These are phyloP conservation scores for Leptopilina clavipes DNA, from an alignment of 1,140 invertebrate genomes.

Conservation along the genomic window DNA sequence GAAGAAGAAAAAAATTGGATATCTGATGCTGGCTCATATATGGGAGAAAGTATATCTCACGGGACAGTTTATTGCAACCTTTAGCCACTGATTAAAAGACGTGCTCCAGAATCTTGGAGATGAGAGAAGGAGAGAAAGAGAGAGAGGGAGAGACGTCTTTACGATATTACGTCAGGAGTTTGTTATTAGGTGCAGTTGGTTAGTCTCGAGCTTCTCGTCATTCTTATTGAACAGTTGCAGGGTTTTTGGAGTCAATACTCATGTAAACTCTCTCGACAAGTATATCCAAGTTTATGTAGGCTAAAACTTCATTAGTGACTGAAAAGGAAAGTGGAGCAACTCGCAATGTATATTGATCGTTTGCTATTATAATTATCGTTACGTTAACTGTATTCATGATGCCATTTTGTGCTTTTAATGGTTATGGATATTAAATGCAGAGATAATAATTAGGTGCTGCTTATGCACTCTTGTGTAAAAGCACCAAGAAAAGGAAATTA, in stretches of 20 bases:
- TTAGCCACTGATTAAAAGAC: conserved; percentile 28
- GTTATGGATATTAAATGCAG: conserved; percentile 22
- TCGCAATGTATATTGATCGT: background rate
- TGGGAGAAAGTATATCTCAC: conserved; percentile 23
- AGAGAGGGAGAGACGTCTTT: no score
- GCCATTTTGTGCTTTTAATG: conserved; percentile 13
- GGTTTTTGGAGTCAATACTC: no score
- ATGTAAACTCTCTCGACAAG: conserved; percentile 11
- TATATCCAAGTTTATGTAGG: conserved; percentile 14
- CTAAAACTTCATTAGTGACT: background rate
- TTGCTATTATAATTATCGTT: conserved; percentile 18
- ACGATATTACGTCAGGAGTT: conserved; percentile 20
- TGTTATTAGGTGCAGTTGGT: background rate
- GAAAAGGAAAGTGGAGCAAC: conserved; percentile 21
- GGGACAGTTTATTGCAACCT: conserved; percentile 22
- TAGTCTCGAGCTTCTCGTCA: background rate
- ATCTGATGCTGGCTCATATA: no score
- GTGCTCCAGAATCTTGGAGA: background rate
- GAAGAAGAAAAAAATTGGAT: no score
- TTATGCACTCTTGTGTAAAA: conserved; percentile 17
- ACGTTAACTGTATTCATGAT: background rate
- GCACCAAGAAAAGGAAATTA: conserved; percentile 15
- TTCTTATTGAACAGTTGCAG: conserved; percentile 21
- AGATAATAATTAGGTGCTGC: conserved; percentile 20
- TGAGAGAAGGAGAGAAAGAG: no score